phyloP scores from a whole-genome alignment of 2,797 vertebrate genomes.

The Myotis pilosus region DNA sequence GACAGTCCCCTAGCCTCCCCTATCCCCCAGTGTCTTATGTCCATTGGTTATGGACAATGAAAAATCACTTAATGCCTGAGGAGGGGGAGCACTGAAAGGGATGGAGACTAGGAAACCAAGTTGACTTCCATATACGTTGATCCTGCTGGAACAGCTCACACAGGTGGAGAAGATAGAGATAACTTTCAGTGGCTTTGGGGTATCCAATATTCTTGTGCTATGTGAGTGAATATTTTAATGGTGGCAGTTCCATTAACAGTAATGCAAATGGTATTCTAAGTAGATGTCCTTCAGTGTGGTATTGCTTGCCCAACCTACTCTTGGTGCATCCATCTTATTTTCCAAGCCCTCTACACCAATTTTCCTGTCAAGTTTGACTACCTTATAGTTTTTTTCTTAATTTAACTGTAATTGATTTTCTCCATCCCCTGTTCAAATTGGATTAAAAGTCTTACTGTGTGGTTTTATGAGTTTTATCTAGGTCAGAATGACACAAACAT shows the following conservation, averaged over 20 bases:
- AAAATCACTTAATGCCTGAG: neutral
- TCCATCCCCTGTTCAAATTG: neutral
- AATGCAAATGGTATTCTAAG: neutral
- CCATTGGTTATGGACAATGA: too few species aligned
- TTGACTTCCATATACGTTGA: neutral
- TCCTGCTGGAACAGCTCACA: neutral
- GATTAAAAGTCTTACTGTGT: neutral
- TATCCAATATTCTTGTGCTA: neutral
- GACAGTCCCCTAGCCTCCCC: too few species aligned
- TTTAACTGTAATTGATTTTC: neutral
- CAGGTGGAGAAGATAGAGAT: neutral
- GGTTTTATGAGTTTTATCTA: neutral
- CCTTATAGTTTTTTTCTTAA: neutral
- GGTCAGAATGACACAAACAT: neutral
- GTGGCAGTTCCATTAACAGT: neutral
- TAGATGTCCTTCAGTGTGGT: neutral
- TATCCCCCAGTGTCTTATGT: too few species aligned
- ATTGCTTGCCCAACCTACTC: neutral
- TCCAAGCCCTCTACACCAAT: neutral
- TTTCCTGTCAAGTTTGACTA: neutral
- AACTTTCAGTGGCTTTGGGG: neutral
- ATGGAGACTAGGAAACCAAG: neutral
- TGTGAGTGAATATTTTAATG: neutral
- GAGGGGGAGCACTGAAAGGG: neutral
- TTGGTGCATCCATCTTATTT: neutral